Conservation (phyloP, 2,113 vertebrate species). For the Sinocyclocheilus rhinocerous region DNA sequence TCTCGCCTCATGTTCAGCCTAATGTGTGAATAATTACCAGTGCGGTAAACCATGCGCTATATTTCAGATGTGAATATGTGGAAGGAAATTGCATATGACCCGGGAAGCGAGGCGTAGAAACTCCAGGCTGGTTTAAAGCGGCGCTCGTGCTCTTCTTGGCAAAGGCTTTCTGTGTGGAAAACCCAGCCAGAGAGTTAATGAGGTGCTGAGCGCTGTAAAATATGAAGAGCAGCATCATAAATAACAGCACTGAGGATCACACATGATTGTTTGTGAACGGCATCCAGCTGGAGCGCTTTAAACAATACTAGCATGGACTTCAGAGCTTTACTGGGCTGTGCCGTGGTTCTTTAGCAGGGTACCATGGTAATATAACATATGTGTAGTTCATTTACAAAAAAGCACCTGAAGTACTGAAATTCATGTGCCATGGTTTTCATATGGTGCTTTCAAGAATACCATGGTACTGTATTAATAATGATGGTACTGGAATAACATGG, state of each 20-base stretch:
- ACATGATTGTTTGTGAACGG: slow-evolving; percentile 50
- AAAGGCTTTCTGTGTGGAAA: slow-evolving; percentile 49
- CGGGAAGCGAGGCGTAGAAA: slow-evolving; percentile 64
- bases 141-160: slow-evolving; percentile 64
- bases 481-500: too few relatives aligned
- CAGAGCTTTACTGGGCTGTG: too few relatives aligned
- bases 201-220: slow-evolving; percentile 69
- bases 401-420: too few relatives aligned
- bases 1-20: background rate
- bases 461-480: too few relatives aligned
- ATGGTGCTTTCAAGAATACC: too few relatives aligned
- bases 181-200: slow-evolving; percentile 74
- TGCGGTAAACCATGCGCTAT: slow-evolving; percentile 41
- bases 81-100: slow-evolving; percentile 66
- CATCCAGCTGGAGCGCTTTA: background rate
- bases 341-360: background rate
- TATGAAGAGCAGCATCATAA: slow-evolving; percentile 50
- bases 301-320: background rate
- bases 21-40: slow-evolving; percentile 41
- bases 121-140: slow-evolving; percentile 63
- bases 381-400: background rate
- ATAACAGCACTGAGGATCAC: slow-evolving; percentile 40
- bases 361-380: too few relatives aligned
- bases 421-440: too few relatives aligned
- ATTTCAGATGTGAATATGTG: slow-evolving; percentile 60